Evolutionary conservation across 1,140 invertebrate species (phyloP), one percentile per base, ranked within the genome.

Genomic region (Apocrypta bakeri): DNA sequence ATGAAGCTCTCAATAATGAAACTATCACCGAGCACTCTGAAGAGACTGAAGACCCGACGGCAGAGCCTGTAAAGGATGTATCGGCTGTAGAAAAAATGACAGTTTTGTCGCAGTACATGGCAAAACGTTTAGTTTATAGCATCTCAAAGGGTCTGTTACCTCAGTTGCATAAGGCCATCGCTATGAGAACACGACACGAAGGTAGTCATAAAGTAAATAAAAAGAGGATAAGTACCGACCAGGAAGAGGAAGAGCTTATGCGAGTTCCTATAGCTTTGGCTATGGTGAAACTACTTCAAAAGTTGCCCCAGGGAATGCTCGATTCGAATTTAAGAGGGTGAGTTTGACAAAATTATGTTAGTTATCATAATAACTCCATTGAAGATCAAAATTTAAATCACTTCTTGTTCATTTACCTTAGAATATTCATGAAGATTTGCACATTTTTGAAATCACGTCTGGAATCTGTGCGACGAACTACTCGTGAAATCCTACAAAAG

Each of bases 251-350:
- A 84, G 98, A 99, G 88, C 95, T 99, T 84, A 91, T 97, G 79
- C 93, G 97, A 79, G 96, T 99, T 14, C 98, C 98, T 0, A 95
- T 99, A 85, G 97, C 98, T 1, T 90, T 99, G 61, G 98, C 98
- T 0, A 93, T 98, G 84, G 96, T 99, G 0, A 99, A 99, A 89
- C 88, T 99, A 27, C 88, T 99, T 14, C 97, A 99, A 87, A 96
- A 96, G 86, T 92, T 99, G 56, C 98, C 98, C 0, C 91, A 94
- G 84, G 91, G 94, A 82, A 90, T 97, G 33, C 88, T 99, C 21
- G 94, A 96, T 56, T 90, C 93, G 72, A 96, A 97, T 92, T 90
- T 99, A 56, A 95, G 97, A 37, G 95, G 96, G 96, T 97, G 92
- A 93, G 90, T 92, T 42, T n/a, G 12, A 27, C 56, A 79, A 24